Conservation (phyloP, 1,140 invertebrate genomes). For the Drosophila sechellia region DNA sequence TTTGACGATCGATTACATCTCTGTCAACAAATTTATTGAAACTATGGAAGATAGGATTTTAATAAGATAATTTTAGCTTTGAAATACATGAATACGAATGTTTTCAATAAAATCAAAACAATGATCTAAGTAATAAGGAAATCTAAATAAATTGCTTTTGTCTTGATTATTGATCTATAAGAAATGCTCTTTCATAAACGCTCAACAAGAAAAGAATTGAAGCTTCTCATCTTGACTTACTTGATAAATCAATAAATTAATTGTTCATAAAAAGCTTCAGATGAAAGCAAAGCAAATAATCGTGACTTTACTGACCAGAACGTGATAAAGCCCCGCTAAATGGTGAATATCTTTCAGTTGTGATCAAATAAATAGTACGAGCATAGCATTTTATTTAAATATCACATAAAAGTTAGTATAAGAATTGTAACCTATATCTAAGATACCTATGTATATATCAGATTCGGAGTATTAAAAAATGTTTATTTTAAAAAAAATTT, state of each 20-base stretch:
- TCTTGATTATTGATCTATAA: not conserved
- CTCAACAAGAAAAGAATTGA: constrained; percentile 1
- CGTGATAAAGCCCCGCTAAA: not conserved
- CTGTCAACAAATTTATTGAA: too few species aligned
- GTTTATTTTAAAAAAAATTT: too few species aligned
- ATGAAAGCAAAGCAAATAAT: not conserved
- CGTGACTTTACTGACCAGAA: constrained; percentile 9
- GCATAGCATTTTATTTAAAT: too few species aligned
- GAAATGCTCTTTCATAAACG: not conserved
- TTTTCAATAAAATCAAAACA: not conserved
- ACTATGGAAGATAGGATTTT: too few species aligned
- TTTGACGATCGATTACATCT: too few species aligned
- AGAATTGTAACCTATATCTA: too few species aligned
- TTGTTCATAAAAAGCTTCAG: constrained; percentile 5
- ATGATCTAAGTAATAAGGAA: not conserved
- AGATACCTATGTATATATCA: too few species aligned
- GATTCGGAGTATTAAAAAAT: too few species aligned
- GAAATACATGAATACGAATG: not conserved
- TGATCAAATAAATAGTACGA: not conserved
- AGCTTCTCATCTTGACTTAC: constrained; percentile 13
- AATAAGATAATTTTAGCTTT: too few species aligned
- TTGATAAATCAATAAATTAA: constrained; percentile 19
- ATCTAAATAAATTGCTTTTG: not conserved
- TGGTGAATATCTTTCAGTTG: constrained; percentile 1
- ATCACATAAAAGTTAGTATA: too few species aligned